Conservation (phyloP, 2,113 vertebrate genomes). For the Varanus komodoensis region DNA sequence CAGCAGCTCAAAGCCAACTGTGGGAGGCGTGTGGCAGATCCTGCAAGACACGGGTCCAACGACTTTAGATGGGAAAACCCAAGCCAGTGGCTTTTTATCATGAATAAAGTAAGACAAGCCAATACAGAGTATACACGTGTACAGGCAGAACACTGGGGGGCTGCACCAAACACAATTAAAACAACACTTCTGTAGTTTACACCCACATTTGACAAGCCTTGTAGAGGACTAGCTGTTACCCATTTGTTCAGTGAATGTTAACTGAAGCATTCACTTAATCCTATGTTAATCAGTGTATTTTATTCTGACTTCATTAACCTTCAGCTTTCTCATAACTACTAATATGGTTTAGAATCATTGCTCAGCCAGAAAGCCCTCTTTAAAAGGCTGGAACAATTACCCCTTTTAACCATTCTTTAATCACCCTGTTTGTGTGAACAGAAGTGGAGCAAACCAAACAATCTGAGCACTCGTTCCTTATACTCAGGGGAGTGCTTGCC, state of each 20-base stretch:
- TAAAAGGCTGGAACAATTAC: background rate
- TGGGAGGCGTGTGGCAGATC: too few relatives aligned
- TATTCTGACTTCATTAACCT: constrained; percentile 15
- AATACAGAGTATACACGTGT: too few relatives aligned
- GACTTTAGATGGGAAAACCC: too few relatives aligned
- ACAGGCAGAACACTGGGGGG: too few relatives aligned
- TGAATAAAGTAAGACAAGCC: too few relatives aligned
- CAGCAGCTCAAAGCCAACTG: too few relatives aligned
- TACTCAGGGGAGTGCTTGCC: background rate
- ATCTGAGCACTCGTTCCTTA: background rate
- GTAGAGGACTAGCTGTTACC: background rate
- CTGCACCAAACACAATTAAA: too few relatives aligned
- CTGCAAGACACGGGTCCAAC: too few relatives aligned
- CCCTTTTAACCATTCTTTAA: background rate
- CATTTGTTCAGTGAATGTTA: background rate
- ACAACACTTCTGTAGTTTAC: too few relatives aligned
- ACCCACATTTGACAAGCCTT: background rate
- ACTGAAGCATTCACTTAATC: background rate
- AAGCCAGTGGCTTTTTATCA: too few relatives aligned
- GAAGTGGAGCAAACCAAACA: background rate
- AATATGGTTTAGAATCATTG: constrained; percentile 11
- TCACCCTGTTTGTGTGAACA: background rate
- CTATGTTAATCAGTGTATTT: constrained; percentile 13
- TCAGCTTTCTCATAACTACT: background rate
- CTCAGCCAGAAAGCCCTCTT: background rate